Evolutionary conservation across 2,888 invertebrate genomes (phyloP), one percentile per base, ranked within the genome.

Genomic region (Pteria penguin): DNA sequence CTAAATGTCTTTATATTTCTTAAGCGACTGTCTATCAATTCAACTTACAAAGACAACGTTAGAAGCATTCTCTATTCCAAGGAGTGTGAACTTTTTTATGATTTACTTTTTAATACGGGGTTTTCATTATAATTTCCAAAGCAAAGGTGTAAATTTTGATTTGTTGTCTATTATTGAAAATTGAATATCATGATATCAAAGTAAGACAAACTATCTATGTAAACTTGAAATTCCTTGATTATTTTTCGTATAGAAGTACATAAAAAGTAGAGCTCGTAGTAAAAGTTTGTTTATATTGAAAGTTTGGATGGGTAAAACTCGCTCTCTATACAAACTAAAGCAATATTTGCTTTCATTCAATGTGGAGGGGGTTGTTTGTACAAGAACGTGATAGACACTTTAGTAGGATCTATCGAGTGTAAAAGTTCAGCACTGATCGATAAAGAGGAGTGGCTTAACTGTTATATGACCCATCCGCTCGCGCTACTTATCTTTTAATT

Each of bases 321-420:
- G 57, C 55, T 45, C 68, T 61, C 70, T 52, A 61, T 61, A 52
- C 52, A 22, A 45, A 45, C 45, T 29, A 45, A 61, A 61, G 58
- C 58, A 33, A 61, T 70, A 61, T 70, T 70, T 70, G 52, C 61
- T 60, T 61, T 70, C 26, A 52, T 45, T 61, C 70, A 36, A 70
- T 61, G 52, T 70, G 26, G 70, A 70, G 70, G 61, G 57, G 27
- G 69, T 75, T 75, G 69, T 70, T 57, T 65, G 67, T 63, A 33
- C 32, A 73, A 36, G 62, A 29, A 63, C n/a, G 65, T 75, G 75
- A 75, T 75, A 54, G 75, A 75, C 75, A 75, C 60, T 65, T 36
- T 52, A 24, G 57, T 36, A 36, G 52, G 70, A 75, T 75, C 61
- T 55, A 31, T 31, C 45, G 29, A 26, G 29, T 61, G 36, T 33